Conservation (phyloP, 92 coral and sea anemone genomes). For the Muricea muricata region DNA sequence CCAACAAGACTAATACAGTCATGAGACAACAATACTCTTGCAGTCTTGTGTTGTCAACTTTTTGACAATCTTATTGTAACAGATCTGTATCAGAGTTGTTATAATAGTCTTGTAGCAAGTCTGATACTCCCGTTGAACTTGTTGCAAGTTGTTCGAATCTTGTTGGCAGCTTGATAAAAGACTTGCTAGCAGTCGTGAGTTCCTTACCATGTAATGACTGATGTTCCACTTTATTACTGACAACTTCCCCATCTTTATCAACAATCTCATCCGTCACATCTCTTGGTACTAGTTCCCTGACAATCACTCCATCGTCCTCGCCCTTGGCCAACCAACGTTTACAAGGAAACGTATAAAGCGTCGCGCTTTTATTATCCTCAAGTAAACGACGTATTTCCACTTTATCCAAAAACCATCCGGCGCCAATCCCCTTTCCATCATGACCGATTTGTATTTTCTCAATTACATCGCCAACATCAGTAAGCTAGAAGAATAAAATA, state of each 20-base stretch:
- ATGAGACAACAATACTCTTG: too few species aligned
- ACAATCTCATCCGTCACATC: slow-evolving; percentile 87
- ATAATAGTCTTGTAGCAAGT: too few species aligned
- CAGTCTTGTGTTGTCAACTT: too few species aligned
- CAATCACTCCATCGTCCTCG: slow-evolving; percentile 94
- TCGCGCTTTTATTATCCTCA: slow-evolving; percentile 85
- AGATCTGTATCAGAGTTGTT: too few species aligned
- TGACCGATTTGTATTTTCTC: slow-evolving; percentile 95
- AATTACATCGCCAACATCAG: slow-evolving; percentile 88
- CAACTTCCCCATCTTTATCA: slow-evolving; percentile 74
- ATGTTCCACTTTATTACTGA: slow-evolving; percentile 78
- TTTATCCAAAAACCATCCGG: slow-evolving; percentile 93
- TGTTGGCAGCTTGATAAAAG: too few species aligned
- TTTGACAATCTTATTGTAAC: too few species aligned
- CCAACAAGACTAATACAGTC: too few species aligned
- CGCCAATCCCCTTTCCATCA: slow-evolving; percentile 87
- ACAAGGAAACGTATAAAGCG: slow-evolving; percentile 86
- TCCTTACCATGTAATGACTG: slow-evolving; percentile 82
- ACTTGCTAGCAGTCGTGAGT: too few species aligned
- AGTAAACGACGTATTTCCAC: slow-evolving; percentile 86
- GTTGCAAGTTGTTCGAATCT: too few species aligned
- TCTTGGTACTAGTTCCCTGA: slow-evolving; percentile 90
- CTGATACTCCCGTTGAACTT: too few species aligned
- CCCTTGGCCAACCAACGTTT: slow-evolving; percentile 94
- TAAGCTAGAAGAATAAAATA: slow-evolving; percentile 65